Evolutionary conservation across 2,888 invertebrate species (phyloP).

Genomic region (Junonia oenone): DNA sequence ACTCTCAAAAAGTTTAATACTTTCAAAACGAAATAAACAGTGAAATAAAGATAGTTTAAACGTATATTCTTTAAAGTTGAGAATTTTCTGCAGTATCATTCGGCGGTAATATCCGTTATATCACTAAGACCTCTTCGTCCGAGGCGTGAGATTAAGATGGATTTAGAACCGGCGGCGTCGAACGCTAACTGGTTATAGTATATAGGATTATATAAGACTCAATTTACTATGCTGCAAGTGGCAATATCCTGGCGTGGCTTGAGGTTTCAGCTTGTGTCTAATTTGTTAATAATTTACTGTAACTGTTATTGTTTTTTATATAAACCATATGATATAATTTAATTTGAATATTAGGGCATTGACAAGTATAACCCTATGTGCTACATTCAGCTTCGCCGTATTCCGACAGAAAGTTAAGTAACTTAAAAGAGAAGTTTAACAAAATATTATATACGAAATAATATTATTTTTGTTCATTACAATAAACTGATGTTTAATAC

Average conservation of each 20-base stretch:
- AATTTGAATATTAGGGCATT: too few relatives aligned
- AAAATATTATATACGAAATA: too few relatives aligned
- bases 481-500: too few relatives aligned
- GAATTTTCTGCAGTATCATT: neutral
- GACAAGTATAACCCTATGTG: too few relatives aligned
- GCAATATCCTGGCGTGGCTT: neutral
- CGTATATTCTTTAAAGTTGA: too few relatives aligned
- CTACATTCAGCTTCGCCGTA: too few relatives aligned
- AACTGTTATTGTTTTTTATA: neutral
- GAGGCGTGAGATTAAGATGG: neutral
- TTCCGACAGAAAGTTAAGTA: too few relatives aligned
- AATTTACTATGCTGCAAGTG: neutral
- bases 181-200: neutral
- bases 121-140: neutral
- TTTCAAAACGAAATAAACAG: neutral
- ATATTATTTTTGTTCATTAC: too few relatives aligned
- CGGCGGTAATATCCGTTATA: neutral
- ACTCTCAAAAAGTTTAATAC: neutral
- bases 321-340: too few relatives aligned
- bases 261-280: neutral
- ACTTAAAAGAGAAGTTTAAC: too few relatives aligned
- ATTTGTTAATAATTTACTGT: neutral
- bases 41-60: neutral
- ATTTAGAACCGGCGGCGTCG: neutral
- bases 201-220: neutral